Evolutionary conservation across 2,797 vertebrate species (phyloP), one percentile per base, ranked within the genome.

Genomic region (Hippocampus kuda): DNA sequence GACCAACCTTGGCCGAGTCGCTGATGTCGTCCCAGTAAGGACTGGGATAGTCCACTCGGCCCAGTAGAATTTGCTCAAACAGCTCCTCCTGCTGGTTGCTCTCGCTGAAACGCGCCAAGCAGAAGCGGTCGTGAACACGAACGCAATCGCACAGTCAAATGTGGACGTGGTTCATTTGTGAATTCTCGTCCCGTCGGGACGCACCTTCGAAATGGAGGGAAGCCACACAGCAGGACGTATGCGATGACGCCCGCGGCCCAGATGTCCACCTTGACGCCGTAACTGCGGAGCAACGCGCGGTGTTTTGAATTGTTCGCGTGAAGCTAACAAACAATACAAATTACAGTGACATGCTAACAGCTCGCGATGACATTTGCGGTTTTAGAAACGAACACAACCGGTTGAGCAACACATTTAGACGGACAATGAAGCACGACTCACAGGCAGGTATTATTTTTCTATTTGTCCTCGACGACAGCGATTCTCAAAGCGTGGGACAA

Each of bases 171-270:
- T 6, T 15, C 0, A 18, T 16, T 49, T 20, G 48, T 2, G 48
- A 16, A 3, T 18, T 9, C n/a, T 30, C 56, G 12, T 59, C 5
- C 11, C 12, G 38, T 30, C 6, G 38, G 30, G 30, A 46, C 67
- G 13, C 83, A 98, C 97, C 95, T 99, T 87, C 95, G 92, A 79
- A 99, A 99, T 0, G 97, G 97, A 30, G 97, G 97, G 79, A 99
- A 99, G 48, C 97, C 97, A 87, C 97, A 99, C 26, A 99, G 84
- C 2, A 99, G 91, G 71, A 99, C 98, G 89, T 97, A 99, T 0
- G 96, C 95, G 83, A 99, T 99, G 85, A 99, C 94, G 0, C 97
- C 97, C 7, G 95, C 94, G 2, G 97, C 97, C 97, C 97, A 99
- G 70, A 99, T 88, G 75, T 99, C 97, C 85, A 99, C 97, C 86